A percentile compares a stretch with the other conserved stretches of the same genome.
Evolutionary conservation across 2,888 invertebrate genomes (phyloP).

Genomic region (Stenchaetothrips biformis): DNA sequence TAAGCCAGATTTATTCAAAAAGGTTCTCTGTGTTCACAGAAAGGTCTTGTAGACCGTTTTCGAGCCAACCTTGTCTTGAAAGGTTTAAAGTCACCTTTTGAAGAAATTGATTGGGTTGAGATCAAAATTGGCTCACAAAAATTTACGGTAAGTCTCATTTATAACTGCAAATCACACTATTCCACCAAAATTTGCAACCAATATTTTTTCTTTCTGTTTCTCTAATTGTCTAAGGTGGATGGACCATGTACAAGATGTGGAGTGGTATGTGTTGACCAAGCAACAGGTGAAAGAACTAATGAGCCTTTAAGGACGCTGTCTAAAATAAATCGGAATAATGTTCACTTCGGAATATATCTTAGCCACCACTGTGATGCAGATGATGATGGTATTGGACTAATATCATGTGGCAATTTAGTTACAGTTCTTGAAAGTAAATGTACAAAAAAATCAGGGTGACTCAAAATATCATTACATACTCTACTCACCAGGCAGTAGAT

Average conservation of each 20-base stretch:
- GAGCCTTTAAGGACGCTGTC: conserved; percentile 75
- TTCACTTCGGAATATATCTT: conserved; percentile 77
- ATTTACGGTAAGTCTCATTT: conserved; percentile 55
- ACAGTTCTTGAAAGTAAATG: background rate
- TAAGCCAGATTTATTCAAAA: conserved; percentile 22
- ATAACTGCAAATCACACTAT: background rate
- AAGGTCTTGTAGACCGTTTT: conserved; percentile 70
- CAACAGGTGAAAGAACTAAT: conserved; percentile 69
- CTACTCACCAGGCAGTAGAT: too few relatives aligned
- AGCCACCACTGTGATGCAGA: conserved; percentile 28
- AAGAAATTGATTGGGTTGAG: conserved; percentile 67
- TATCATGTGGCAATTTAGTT: background rate
- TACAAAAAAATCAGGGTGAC: background rate
- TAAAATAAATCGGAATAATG: conserved; percentile 66
- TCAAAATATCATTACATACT: too few relatives aligned
- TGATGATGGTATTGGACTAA: conserved; percentile 15
- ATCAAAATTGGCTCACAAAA: conserved; percentile 60
- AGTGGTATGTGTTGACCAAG: conserved; percentile 92
- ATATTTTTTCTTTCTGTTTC: conserved; percentile 27
- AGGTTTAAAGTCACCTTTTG: conserved; percentile 64
- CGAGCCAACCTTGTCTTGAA: conserved; percentile 85
- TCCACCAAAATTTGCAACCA: conserved; percentile 30
- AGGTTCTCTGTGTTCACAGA: conserved; percentile 39
- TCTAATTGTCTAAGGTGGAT: conserved; percentile 53
- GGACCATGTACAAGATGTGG: conserved; percentile 86